Conservation (phyloP, 2,113 vertebrate species). For the Plecotus auritus region DNA sequence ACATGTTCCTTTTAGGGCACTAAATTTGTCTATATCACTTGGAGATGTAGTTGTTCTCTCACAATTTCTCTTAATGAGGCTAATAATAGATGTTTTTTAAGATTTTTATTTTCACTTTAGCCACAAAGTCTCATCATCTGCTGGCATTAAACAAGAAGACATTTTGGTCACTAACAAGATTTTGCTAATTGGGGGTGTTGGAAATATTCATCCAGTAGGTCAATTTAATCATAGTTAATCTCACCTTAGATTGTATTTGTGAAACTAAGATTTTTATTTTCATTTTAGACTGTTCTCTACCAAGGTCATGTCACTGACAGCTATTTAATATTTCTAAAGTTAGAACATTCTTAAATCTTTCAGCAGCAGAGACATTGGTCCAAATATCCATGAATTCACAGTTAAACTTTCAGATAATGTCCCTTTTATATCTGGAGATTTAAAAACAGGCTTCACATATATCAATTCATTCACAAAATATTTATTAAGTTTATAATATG, state of each 20-base stretch:
- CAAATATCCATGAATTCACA: not conserved
- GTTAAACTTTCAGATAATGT: not conserved
- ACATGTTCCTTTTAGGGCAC: not conserved
- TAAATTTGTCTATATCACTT: not conserved
- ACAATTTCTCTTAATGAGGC: slow-evolving; percentile 27
- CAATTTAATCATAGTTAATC: not conserved
- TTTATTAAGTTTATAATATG: not conserved
- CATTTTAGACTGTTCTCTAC: not conserved
- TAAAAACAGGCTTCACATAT: not conserved
- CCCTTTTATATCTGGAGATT: not conserved
- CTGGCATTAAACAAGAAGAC: not conserved
- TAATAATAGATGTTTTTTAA: slow-evolving; percentile 33
- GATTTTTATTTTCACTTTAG: not conserved
- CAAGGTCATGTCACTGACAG: not conserved
- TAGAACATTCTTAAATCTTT: not conserved
- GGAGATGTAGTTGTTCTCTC: not conserved
- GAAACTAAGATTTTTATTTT: not conserved
- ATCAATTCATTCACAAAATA: not conserved
- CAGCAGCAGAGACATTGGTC: not conserved
- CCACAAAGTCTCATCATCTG: not conserved
- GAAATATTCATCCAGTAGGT: not conserved
- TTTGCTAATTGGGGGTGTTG: not conserved
- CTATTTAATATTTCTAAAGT: slow-evolving; percentile 19
- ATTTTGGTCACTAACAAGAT: not conserved
- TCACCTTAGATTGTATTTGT: slow-evolving; percentile 16